Evolutionary conservation across 2,888 invertebrate genomes (phyloP).

Genomic region (Drosophila longiperda): DNA sequence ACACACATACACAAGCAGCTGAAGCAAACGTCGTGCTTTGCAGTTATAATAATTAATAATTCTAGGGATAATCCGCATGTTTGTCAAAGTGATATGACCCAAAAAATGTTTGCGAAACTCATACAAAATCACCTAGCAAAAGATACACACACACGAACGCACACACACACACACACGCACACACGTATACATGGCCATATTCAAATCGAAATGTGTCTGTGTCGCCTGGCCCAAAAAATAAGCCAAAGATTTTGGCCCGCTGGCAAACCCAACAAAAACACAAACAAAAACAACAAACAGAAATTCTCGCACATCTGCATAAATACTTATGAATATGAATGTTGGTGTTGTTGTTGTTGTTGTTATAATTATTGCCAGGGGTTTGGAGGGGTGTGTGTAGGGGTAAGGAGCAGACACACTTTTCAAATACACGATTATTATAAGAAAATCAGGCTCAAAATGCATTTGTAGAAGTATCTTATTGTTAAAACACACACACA

Average conservation of each 20-base stretch:
- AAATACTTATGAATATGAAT: constrained; percentile 43
- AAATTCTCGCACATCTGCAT: constrained; percentile 65
- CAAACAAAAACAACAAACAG: neutral
- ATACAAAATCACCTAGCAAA: constrained; percentile 45
- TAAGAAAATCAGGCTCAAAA: neutral
- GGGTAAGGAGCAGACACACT: neutral
- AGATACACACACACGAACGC: constrained; percentile 32
- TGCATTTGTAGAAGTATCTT: constrained; percentile 3
- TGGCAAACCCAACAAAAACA: constrained; percentile 23
- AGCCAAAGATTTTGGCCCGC: constrained; percentile 47
- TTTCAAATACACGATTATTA: constrained; percentile 2
- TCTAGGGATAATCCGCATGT: constrained; percentile 78
- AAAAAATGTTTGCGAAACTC: constrained; percentile 51
- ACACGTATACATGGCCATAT: constrained; percentile 5
- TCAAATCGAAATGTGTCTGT: constrained; percentile 12
- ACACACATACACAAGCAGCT: constrained; percentile 42
- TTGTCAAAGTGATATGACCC: constrained; percentile 77
- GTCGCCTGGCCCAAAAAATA: constrained; percentile 37
- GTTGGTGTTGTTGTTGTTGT: constrained; percentile 10
- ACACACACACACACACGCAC: neutral
- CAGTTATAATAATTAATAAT: constrained; percentile 80
- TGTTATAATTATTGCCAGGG: neutral
- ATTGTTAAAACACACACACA: neutral
- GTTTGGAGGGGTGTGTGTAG: neutral
- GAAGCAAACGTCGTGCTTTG: constrained; percentile 57